Conservation (phyloP, 2,888 invertebrate species). For the Chrysomela aeneicollis region DNA sequence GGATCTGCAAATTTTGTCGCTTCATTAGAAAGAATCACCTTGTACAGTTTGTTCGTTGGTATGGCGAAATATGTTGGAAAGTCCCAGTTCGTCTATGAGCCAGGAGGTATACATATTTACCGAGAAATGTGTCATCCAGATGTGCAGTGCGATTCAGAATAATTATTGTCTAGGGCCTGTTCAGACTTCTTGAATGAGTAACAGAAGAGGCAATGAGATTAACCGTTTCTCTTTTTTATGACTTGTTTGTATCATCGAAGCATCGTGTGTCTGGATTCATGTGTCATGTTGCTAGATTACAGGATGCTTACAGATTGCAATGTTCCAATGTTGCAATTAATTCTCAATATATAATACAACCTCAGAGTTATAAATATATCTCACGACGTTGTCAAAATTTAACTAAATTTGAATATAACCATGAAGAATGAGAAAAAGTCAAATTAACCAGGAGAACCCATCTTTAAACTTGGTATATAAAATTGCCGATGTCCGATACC, state of each 20-base stretch:
- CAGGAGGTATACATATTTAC: conserved; percentile 18
- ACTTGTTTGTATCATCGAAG: not conserved
- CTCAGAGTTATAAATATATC: too few species aligned
- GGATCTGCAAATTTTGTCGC: too few species aligned
- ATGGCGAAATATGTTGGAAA: not conserved
- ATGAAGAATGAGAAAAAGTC: too few species aligned
- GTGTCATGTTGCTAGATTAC: not conserved
- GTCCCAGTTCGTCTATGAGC: conserved; percentile 6
- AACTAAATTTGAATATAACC: too few species aligned
- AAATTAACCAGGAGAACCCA: too few species aligned
- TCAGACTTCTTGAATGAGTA: conserved; percentile 12
- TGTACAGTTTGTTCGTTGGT: not conserved
- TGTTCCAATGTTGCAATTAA: too few species aligned
- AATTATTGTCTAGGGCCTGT: conserved; percentile 31
- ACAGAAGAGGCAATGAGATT: not conserved
- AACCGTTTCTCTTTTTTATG: not conserved
- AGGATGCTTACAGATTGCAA: too few species aligned
- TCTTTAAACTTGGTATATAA: too few species aligned
- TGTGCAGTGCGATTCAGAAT: conserved; percentile 36
- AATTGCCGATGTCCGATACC: too few species aligned
- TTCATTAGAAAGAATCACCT: too few species aligned
- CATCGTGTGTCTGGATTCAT: not conserved
- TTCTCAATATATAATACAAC: too few species aligned
- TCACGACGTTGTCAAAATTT: too few species aligned
- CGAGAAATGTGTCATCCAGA: conserved; percentile 40